A percentile compares a stretch with the other conserved stretches of the same genome.
Conservation (phyloP, 2,797 vertebrate genomes). For the Benthosema pterotum region DNA sequence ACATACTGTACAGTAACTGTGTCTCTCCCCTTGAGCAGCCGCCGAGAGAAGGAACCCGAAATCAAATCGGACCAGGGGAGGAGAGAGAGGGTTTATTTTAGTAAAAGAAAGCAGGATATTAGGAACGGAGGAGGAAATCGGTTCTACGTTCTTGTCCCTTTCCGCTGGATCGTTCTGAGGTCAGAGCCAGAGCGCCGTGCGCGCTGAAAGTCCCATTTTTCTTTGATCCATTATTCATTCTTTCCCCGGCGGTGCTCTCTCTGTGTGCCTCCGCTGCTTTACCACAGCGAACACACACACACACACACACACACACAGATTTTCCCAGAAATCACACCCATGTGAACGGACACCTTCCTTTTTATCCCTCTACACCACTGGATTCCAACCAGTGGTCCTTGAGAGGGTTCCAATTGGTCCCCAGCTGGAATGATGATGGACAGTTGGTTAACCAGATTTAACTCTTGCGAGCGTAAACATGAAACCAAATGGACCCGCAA, state of each 20-base stretch:
- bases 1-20: slow-evolving; percentile 59
- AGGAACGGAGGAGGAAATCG: slow-evolving; percentile 40
- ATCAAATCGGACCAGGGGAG: slow-evolving; percentile 66
- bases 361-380: no score
- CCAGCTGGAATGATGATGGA: no score
- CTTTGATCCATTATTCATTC: slow-evolving; percentile 81
- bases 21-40: slow-evolving; percentile 61
- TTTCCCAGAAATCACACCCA: slow-evolving; percentile 17
- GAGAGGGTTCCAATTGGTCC: no score
- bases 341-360: slow-evolving; percentile 13
- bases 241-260: slow-evolving; percentile 66
- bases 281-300: slow-evolving; percentile 38
- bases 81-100: slow-evolving; percentile 69
- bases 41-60: slow-evolving; percentile 45
- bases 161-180: slow-evolving; percentile 64
- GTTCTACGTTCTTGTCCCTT: slow-evolving; percentile 30
- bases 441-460: no score
- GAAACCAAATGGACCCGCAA: no score
- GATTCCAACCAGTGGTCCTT: no score
- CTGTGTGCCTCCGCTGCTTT: slow-evolving; percentile 63
- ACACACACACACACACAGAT: slow-evolving; percentile 2
- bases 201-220: slow-evolving; percentile 73
- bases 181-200: slow-evolving; percentile 62
- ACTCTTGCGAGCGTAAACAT: no score
- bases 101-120: slow-evolving; percentile 61